Conservation (phyloP, 2,113 vertebrate genomes). For the Erpornis zantholeuca region DNA sequence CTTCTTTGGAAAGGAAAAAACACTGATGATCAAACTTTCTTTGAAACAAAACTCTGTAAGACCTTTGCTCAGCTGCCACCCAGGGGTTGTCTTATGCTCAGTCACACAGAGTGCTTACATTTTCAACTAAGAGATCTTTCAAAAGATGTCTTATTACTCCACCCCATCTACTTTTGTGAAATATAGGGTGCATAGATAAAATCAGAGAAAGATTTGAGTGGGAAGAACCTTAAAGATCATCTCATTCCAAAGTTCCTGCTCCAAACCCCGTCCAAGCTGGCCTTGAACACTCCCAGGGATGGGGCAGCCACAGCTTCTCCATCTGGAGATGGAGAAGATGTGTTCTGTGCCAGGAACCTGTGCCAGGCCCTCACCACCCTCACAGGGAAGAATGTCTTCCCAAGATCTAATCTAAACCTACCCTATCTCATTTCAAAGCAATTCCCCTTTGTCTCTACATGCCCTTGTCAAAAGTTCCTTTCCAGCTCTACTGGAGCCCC, state of each 20-base stretch:
- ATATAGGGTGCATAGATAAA: background rate
- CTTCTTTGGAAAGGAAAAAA: background rate
- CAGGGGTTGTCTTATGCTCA: background rate
- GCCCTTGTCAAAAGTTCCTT: background rate
- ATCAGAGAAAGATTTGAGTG: background rate
- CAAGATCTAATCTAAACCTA: background rate
- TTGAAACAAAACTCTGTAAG: background rate
- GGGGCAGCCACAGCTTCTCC: background rate
- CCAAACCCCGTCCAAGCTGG: background rate
- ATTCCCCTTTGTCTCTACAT: background rate
- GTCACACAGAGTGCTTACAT: background rate
- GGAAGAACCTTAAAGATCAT: background rate
- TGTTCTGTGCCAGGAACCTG: background rate
- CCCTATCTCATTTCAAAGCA: background rate
- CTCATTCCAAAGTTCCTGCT: accelerated
- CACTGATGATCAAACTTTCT: background rate
- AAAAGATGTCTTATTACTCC: background rate
- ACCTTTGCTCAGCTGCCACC: background rate
- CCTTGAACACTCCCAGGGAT: background rate
- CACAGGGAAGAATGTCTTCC: background rate
- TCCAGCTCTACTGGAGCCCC: background rate
- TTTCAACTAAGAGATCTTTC: background rate
- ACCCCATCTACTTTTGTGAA: background rate
- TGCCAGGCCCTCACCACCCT: background rate
- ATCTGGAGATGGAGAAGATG: no score